Evolutionary conservation across 2,797 vertebrate genomes (phyloP), one percentile per base, ranked within the genome.

Genomic region (Remorina albescens): DNA sequence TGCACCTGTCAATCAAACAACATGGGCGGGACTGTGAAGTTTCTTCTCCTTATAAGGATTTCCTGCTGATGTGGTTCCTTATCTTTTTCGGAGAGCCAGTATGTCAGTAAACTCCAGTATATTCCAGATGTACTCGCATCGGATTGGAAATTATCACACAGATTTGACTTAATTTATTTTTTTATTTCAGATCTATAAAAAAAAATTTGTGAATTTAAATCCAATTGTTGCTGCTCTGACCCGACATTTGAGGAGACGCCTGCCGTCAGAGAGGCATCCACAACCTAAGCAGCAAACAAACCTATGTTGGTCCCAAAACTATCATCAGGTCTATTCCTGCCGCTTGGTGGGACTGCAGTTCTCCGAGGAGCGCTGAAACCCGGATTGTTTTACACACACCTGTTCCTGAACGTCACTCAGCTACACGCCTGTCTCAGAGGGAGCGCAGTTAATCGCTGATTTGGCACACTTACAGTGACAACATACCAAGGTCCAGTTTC

Each of bases 401-500:
- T 91, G 90, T 78, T 84, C 25, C 76, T 34, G 70, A 69, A 76
- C 71, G 80, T 95, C 94, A 93, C 90, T 91, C 88, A 32, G 74
- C 93, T 92, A 73, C 92, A 92, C 83, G 93, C 91, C 91, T 93
- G 92, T 94, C 93, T 88, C 78, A 26, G 42, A 74, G 85, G 83
- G 77, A 93, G 87, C 62, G 67, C 82, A 82, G 84, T 91, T 93
- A 95, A 94, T 94, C 92, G 90, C 93, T 92, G 91, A 94, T 93
- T 95, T 94, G 93, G 92, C 93, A 91, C 91, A 91, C 90, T 92
- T 92, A 92, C 92, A 93, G 86, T 88, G 88, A 92, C 91, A 94
- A 92, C 92, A 95, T 93, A 93, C 93, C 92, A 78, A 89, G 90
- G 87, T 94, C 91, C 90, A 86, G 86, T 95, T 95, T 93, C 93